Evolutionary conservation across 2,797 vertebrate species (phyloP).

Genomic region (Hyperoplus immaculatus): DNA sequence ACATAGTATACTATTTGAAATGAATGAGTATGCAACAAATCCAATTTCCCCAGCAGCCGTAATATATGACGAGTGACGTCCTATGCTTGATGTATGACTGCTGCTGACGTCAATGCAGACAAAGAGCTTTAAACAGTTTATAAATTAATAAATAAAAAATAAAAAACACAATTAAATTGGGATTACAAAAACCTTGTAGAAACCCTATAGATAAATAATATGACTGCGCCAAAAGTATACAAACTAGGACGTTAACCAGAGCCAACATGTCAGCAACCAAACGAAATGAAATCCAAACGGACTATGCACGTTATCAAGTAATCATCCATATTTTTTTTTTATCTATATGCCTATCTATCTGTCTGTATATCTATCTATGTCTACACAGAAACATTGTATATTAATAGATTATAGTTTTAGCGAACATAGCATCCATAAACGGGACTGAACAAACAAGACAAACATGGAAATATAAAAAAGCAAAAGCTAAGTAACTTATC

Average conservation of each 20-base stretch:
- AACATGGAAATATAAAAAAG: not conserved
- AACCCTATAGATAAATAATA: not conserved
- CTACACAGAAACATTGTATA: not conserved
- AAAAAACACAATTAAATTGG: not conserved
- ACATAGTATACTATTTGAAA: not conserved
- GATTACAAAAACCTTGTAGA: not conserved
- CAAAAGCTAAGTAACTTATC: not conserved
- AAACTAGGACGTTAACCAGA: not conserved
- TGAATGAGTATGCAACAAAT: not conserved
- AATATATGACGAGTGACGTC: conserved; percentile 31
- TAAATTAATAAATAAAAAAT: not conserved
- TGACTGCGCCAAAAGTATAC: not conserved
- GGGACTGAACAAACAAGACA: not conserved
- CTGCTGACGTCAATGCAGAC: conserved; percentile 37
- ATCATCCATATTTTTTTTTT: no score
- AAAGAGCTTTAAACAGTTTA: not conserved
- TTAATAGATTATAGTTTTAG: not conserved
- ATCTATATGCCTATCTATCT: no score
- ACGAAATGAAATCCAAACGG: not conserved
- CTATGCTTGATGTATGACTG: conserved; percentile 16
- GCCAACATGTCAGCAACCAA: not conserved
- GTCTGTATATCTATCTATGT: not conserved
- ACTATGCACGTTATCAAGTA: no score
- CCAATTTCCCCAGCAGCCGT: not conserved
- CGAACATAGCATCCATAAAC: not conserved